Percentiles rank a stretch among this genome's conserved stretches.
phyloP scores from a whole-genome alignment of 23 tunicate genomes.

The Ascidia mentula region DNA sequence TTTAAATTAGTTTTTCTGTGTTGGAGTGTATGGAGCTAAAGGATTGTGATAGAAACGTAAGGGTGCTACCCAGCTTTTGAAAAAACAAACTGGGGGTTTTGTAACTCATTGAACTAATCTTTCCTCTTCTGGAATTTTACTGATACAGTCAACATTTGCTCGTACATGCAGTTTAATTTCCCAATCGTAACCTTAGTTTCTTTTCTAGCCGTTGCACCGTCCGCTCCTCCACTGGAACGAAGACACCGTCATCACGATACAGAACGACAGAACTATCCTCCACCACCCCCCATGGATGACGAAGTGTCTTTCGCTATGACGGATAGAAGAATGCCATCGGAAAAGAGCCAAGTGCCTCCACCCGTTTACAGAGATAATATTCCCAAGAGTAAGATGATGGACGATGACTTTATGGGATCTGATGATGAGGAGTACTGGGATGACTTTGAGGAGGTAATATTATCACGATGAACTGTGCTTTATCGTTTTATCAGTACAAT shows the following conservation, averaged over 20 bases:
- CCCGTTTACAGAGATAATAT: constrained; percentile 28
- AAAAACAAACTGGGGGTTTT: too few relatives aligned
- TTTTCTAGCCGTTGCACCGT: not conserved
- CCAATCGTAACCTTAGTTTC: too few relatives aligned
- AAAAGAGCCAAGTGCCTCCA: constrained; percentile 27
- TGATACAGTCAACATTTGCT: too few relatives aligned
- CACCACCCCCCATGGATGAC: constrained; percentile 40
- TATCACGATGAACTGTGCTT: too few relatives aligned
- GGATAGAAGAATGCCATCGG: constrained; percentile 15
- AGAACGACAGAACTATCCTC: not conserved
- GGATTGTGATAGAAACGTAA: too few relatives aligned
- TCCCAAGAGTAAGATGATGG: constrained; percentile 20
- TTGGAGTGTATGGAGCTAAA: too few relatives aligned
- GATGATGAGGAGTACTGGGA: constrained; percentile 89
- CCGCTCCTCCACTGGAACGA: constrained; percentile 1
- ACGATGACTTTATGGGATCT: constrained; percentile 38
- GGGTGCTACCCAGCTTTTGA: too few relatives aligned
- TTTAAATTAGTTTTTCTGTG: too few relatives aligned
- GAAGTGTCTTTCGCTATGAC: constrained; percentile 27
- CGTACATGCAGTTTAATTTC: too few relatives aligned
- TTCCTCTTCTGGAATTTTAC: too few relatives aligned
- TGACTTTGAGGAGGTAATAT: constrained; percentile 75
- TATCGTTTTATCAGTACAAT: too few relatives aligned
- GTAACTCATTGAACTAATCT: too few relatives aligned
- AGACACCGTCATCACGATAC: not conserved